Conservation (phyloP, 2,113 vertebrate species). For the Stictonetta naevosa region DNA sequence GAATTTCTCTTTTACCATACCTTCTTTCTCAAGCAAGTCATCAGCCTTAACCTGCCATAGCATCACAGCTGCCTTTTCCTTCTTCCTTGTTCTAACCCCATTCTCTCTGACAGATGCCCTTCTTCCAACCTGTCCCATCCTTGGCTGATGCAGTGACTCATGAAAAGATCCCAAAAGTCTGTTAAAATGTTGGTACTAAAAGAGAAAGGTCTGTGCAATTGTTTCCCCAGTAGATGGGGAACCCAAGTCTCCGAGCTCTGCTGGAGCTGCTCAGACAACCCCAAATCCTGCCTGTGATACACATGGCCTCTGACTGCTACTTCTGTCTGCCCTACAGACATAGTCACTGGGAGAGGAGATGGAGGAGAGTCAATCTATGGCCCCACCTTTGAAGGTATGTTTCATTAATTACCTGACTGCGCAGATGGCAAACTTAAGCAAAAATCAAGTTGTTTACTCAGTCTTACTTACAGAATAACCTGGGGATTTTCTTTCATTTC, state of each 20-base stretch:
- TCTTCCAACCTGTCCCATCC: neutral
- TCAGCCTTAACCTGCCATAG: neutral
- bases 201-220: neutral
- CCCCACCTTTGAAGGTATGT: conserved; percentile 83
- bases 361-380: conserved; percentile 88
- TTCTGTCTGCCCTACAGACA: conserved; percentile 77
- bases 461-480: neutral
- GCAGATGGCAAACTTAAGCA: neutral
- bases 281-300: neutral
- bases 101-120: accelerated
- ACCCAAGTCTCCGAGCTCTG: accelerated
- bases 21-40: neutral
- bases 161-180: neutral
- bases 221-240: neutral
- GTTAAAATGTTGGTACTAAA: neutral
- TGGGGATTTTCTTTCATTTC: neutral
- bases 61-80: neutral
- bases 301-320: neutral
- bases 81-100: neutral
- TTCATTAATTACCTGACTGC: neutral
- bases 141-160: neutral
- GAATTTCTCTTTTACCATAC: neutral
- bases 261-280: neutral
- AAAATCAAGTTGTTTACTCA: neutral
- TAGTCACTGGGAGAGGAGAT: conserved; percentile 79